phyloP scores from a whole-genome alignment of 2,797 vertebrate species.

The Lates japonicus region DNA sequence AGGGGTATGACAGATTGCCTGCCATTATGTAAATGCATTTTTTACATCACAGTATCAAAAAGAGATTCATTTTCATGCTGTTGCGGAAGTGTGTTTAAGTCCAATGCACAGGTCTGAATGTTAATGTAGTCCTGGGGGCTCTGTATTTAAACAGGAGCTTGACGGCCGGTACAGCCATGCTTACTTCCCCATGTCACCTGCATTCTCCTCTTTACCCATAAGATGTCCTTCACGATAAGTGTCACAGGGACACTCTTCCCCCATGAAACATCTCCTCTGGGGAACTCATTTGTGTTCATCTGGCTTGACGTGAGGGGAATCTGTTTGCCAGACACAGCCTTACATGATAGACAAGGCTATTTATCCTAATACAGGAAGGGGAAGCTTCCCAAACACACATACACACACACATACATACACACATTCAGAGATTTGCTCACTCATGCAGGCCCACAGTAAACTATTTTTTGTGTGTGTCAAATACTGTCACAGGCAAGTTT shows the following conservation, averaged over 20 bases:
- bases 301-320: conserved; percentile 81
- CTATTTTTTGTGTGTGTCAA: not conserved
- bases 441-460: conserved; percentile 2
- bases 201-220: conserved; percentile 47
- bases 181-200: conserved; percentile 48
- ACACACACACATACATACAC: not conserved
- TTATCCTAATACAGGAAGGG: conserved; percentile 82
- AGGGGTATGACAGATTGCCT: conserved; percentile 59
- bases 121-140: conserved; percentile 11
- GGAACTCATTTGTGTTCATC: conserved; percentile 88
- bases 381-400: conserved; percentile 36
- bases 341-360: conserved; percentile 83
- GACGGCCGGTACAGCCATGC: conserved; percentile 34
- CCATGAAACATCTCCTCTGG: conserved; percentile 65
- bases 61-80: conserved; percentile 40
- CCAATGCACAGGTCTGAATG: conserved; percentile 5
- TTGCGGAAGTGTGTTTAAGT: conserved; percentile 21
- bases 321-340: conserved; percentile 81
- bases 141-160: conserved; percentile 12
- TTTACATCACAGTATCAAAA: conserved; percentile 39
- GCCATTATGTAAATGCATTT: conserved; percentile 67
- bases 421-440: conserved; percentile 13
- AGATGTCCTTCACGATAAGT: conserved; percentile 77
- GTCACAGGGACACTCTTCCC: conserved; percentile 65
- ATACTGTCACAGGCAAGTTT: not conserved